phyloP scores from a whole-genome alignment of 92 coral and sea anemone genomes.

The Muricea muricata region DNA sequence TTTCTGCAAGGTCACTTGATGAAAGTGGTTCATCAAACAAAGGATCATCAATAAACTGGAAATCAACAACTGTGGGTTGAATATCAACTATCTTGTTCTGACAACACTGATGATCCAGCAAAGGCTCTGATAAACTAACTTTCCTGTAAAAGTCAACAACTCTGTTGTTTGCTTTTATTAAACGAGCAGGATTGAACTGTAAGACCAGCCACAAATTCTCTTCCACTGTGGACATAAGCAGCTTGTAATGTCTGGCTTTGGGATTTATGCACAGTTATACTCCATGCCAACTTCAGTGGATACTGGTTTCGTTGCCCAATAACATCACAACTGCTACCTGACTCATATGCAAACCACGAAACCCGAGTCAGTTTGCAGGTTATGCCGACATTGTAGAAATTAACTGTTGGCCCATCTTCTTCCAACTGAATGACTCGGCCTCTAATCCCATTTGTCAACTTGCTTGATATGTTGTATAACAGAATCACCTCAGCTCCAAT shows the following conservation, averaged over 20 bases:
- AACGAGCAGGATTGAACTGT: constrained; percentile 6
- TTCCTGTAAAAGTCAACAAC: neutral
- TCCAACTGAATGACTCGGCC: constrained; percentile 20
- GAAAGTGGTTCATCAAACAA: neutral
- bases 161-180: neutral
- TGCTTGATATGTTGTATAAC: constrained; percentile 41
- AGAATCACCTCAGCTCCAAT: constrained; percentile 64
- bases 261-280: constrained; percentile 20
- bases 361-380: neutral
- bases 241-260: constrained; percentile 35
- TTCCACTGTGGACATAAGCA: constrained; percentile 39
- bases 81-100: neutral
- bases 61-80: neutral
- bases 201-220: constrained; percentile 52
- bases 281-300: constrained; percentile 46
- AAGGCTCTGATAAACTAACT: neutral
- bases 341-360: constrained; percentile 35
- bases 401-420: neutral
- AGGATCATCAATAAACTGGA: neutral
- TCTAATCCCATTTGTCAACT: constrained; percentile 52
- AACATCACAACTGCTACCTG: constrained; percentile 7
- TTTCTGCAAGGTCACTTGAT: neutral
- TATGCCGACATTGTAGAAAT: constrained; percentile 41
- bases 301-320: constrained; percentile 44
- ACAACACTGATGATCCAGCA: neutral